Percentiles rank a stretch among this genome's conserved stretches.
Evolutionary conservation across 1,140 invertebrate genomes (phyloP).

Genomic region (Oryctes rhinoceros): DNA sequence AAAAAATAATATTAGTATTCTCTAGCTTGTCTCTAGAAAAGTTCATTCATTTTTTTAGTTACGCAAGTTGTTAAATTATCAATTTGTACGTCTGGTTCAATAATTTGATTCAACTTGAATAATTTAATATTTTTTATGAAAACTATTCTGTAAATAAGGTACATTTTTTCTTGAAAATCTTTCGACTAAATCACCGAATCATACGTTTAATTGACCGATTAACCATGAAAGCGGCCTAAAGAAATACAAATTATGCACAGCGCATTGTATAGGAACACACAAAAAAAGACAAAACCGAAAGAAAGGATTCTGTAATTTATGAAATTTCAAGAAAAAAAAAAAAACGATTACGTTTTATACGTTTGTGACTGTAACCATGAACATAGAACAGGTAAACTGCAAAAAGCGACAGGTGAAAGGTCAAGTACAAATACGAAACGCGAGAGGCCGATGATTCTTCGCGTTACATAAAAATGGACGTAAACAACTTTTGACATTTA

Average conservation of each 20-base stretch:
- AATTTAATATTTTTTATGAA: no score
- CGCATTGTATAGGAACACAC: not conserved
- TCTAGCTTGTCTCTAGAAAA: no score
- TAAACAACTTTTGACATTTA: not conserved
- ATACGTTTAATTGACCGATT: not conserved
- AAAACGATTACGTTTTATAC: not conserved
- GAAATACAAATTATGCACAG: not conserved
- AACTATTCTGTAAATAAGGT: no score
- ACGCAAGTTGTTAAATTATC: no score
- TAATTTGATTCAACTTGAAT: no score
- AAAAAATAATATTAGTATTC: no score
- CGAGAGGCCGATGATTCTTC: not conserved
- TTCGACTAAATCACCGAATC: not conserved
- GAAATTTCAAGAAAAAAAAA: not conserved
- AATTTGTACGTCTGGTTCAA: no score
- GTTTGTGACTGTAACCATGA: not conserved
- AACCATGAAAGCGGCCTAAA: not conserved
- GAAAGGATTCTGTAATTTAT: not conserved
- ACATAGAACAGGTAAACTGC: not conserved
- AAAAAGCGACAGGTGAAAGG: not conserved
- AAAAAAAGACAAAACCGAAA: not conserved
- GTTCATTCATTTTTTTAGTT: no score
- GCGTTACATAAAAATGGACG: not conserved
- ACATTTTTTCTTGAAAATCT: no score
- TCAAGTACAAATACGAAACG: slow-evolving; percentile 9